Percentiles rank a stretch among this genome's conserved stretches.
phyloP scores from a whole-genome alignment of 2,888 invertebrate species.

The Lypha dubia region DNA sequence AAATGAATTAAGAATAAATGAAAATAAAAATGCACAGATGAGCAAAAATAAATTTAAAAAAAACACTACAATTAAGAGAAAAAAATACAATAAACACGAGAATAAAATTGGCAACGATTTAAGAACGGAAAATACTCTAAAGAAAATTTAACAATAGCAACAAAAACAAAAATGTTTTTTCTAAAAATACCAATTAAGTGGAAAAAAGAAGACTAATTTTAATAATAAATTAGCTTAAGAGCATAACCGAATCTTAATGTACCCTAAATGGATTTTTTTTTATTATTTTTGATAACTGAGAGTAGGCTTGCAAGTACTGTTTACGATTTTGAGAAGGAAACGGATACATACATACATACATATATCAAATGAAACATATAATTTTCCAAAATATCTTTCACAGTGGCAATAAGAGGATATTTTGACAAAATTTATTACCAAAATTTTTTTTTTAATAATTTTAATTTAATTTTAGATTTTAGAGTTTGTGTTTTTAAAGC shows the following conservation, averaged over 20 bases:
- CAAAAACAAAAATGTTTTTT: slow-evolving; percentile 40
- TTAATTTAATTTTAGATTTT: too few relatives aligned
- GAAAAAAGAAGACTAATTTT: not conserved
- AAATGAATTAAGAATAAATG: slow-evolving; percentile 58
- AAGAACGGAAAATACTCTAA: slow-evolving; percentile 58
- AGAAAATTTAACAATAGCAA: slow-evolving; percentile 30
- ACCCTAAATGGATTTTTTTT: not conserved
- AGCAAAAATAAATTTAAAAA: slow-evolving; percentile 46
- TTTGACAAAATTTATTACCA: too few relatives aligned
- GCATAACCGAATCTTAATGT: slow-evolving; percentile 9
- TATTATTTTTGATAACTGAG: not conserved
- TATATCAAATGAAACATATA: too few relatives aligned
- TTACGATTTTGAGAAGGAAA: too few relatives aligned
- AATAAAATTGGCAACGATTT: slow-evolving; percentile 69
- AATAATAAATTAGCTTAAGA: not conserved
- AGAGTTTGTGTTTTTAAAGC: too few relatives aligned
- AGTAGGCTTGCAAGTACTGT: not conserved
- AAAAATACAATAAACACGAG: slow-evolving; percentile 54
- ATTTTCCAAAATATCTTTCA: too few relatives aligned
- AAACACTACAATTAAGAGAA: slow-evolving; percentile 52
- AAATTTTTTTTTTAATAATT: too few relatives aligned
- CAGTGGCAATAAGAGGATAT: too few relatives aligned
- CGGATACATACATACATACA: too few relatives aligned
- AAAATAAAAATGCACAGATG: slow-evolving; percentile 25
- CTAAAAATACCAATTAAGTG: slow-evolving; percentile 48